Evolutionary conservation across 2,888 invertebrate species (phyloP).

Genomic region (Subacronicta megacephala): DNA sequence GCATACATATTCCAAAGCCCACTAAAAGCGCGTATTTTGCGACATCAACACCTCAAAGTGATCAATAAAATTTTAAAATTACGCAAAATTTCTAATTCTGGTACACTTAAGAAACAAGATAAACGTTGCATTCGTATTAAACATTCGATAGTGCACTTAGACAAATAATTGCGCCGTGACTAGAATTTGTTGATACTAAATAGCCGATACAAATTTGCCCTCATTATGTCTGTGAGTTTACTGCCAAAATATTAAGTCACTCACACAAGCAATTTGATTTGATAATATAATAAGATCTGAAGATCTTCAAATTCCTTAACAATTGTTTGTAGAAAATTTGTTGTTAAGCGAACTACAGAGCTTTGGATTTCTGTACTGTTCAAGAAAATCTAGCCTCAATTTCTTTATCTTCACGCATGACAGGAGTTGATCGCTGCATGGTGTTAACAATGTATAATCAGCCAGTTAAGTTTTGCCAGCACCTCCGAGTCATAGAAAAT

Average conservation of each 20-base stretch:
- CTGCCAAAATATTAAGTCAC: conserved; percentile 13
- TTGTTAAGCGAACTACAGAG: too few species aligned
- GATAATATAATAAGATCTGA: not conserved
- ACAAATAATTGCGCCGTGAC: conserved; percentile 41
- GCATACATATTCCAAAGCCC: too few species aligned
- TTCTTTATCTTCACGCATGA: not conserved
- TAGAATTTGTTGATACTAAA: conserved; percentile 17
- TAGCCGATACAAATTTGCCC: conserved; percentile 13
- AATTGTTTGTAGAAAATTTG: not conserved
- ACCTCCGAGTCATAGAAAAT: not conserved
- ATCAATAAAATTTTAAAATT: not conserved
- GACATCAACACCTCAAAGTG: too few species aligned
- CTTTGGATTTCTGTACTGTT: not conserved
- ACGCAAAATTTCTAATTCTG: conserved; percentile 14
- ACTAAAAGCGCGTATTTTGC: too few species aligned
- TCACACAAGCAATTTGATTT: not conserved
- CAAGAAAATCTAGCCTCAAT: conserved; percentile 2
- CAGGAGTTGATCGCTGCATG: not conserved
- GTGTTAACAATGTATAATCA: conserved; percentile 1
- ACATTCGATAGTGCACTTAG: conserved; percentile 34
- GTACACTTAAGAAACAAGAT: conserved; percentile 20
- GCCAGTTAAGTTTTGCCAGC: not conserved
- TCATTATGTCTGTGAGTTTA: not conserved
- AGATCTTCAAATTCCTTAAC: not conserved
- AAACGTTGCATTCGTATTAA: conserved; percentile 20